Evolutionary conservation across 2,797 vertebrate genomes (phyloP).

Genomic region (Octomys mimax): DNA sequence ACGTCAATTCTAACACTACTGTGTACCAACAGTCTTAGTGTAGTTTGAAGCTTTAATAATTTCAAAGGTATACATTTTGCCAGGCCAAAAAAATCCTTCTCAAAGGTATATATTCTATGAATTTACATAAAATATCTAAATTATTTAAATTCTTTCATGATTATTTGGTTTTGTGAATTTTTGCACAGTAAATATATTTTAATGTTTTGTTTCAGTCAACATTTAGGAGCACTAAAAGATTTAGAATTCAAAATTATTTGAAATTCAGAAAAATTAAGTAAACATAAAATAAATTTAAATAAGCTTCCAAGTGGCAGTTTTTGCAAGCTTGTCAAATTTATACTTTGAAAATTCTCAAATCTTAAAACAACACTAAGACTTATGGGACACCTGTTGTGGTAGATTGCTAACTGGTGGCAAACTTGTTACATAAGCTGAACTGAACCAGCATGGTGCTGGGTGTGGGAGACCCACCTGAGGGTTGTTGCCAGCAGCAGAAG

Average conservation of each 20-base stretch:
- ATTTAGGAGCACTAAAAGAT: background rate
- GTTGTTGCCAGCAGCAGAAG: too few species aligned
- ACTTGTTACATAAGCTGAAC: too few species aligned
- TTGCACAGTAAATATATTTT: constrained; percentile 52
- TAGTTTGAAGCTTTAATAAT: constrained; percentile 46
- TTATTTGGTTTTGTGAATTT: constrained; percentile 55
- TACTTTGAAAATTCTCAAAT: constrained; percentile 57
- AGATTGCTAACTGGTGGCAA: too few species aligned
- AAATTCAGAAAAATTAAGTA: constrained; percentile 63
- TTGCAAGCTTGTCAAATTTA: constrained; percentile 42
- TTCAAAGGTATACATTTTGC: constrained; percentile 38
- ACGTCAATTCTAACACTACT: constrained; percentile 63
- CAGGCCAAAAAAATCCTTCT: background rate
- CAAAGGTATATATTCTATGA: constrained; percentile 46
- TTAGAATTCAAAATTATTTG: constrained; percentile 36
- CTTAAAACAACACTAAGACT: constrained; percentile 51
- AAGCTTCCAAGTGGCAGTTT: constrained; percentile 47
- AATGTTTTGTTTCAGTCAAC: constrained; percentile 43
- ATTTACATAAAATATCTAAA: constrained; percentile 61
- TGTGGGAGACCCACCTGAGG: too few species aligned
- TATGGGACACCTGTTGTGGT: background rate
- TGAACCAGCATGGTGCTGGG: too few species aligned
- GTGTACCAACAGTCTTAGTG: background rate
- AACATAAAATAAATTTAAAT: constrained; percentile 56
- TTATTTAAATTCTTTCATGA: constrained; percentile 49